Base-by-base conservation (phyloP, 2,797 vertebrate genomes). In the Allobates femoralis region DNA sequence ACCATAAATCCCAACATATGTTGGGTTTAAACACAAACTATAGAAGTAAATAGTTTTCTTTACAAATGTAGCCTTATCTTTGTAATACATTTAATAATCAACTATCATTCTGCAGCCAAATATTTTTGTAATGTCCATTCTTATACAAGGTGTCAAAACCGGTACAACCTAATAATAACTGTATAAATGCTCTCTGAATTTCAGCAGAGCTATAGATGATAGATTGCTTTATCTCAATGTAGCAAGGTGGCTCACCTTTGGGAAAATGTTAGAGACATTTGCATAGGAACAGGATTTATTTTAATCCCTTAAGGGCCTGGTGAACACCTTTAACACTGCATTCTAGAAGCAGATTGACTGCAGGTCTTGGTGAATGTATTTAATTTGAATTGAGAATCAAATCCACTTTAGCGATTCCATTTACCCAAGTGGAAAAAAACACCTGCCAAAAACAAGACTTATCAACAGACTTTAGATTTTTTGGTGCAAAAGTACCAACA, bases 281-380 rank as follows among this genome's bases (percentile, higher is more conserved):
- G 26, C 73, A 30, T 76, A 28, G 46, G 26, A 26, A 41, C 67
- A 23, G 26, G 26, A 51, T 51, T 73, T 53, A 18, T 53, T 4
- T 76, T 76, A 53, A 76, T 76, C 46, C 73, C 28, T 16, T 41
- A 71, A 71, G 32, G 67, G 67, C 34, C 67, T n/a, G 34, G 34
- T 76, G 51, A 28, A 53, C 41, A 28, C 73, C 28, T 1, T 28
- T 76, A 18, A 53, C 46, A 30, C 26, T 76, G 73, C 3, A 53
- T 76, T 19, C 50, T 76, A 5, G 7, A 30, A n/a, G n/a, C n/a
- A 6, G 41, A 74, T 76, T 30, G n/a, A 53, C n/a, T 28, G 18
- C 7, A 26, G n/a, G 51, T 51, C 73, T 18, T 53, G 50, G 46
- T 76, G 50, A 76, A 76, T 76, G 50, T 16, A 53, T 76, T 46